phyloP scores from a whole-genome alignment of 2,113 vertebrate species.

The Macheiramphus alcinus region DNA sequence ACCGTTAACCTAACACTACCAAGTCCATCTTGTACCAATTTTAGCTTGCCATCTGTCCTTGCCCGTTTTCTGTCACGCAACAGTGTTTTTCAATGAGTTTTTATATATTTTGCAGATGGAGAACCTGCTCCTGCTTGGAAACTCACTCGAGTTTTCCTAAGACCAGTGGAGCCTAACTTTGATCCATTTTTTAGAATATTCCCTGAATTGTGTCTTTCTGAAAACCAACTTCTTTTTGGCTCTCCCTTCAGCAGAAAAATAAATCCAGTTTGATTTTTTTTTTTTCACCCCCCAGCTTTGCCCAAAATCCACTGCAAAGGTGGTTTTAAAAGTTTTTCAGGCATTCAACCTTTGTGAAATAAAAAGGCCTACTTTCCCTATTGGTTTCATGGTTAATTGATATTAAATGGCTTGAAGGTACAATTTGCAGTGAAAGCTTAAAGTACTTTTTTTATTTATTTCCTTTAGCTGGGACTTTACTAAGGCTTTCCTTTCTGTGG shows the following conservation, averaged over 20 bases:
- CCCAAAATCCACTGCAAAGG: background rate
- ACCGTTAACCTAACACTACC: background rate
- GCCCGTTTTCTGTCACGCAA: background rate
- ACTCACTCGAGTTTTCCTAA: background rate
- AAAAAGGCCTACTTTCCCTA: background rate
- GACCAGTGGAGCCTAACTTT: background rate
- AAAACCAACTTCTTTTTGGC: background rate
- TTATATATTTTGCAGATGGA: background rate
- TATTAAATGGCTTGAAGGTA: background rate
- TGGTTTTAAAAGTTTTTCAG: background rate
- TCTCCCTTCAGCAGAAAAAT: background rate
- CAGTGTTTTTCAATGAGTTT: background rate
- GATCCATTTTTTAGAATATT: background rate
- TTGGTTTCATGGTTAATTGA: background rate
- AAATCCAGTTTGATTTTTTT: background rate
- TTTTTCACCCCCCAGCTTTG: background rate
- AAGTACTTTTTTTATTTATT: background rate
- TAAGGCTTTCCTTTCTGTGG: background rate
- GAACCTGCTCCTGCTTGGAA: background rate
- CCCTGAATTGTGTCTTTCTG: background rate
- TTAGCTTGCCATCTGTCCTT: background rate
- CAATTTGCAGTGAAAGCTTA: background rate
- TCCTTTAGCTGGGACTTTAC: background rate
- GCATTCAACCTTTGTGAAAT: background rate
- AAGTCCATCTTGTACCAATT: background rate